Base-by-base conservation (phyloP, 2,797 vertebrate genomes). In the Lerista edwardsae region DNA sequence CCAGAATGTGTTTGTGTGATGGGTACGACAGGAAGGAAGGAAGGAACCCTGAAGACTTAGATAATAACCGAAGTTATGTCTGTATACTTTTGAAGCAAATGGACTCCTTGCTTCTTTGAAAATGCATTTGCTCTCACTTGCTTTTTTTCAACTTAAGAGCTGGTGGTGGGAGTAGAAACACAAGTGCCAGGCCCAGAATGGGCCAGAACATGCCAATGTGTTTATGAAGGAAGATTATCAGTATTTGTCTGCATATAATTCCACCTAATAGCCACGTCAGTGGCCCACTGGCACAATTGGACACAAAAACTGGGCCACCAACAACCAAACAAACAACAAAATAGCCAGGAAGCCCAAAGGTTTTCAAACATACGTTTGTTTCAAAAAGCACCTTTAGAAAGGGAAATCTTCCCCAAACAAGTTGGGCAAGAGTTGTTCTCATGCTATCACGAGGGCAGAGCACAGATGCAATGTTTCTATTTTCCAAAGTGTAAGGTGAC, bases 31-130 rank as follows among this genome's bases (percentile, higher is more conserved):
- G 64, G n/a, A 78, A 64, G 14, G 83, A 75, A 62, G 27, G 29
- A 89, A 57, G 64, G 82, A 86, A 84, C 68, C 0, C 0, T 75
- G 72, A 36, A 74, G 19, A 41, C 83, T 80, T 64, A 88, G 84
- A 86, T 75, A 85, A 80, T 79, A 85, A 79, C 72, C 55, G 29
- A 55, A 55, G 31, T 39, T 57, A 17, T 39, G 19, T 34, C 39
- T 15, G 51, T 71, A 39, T 39, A 2, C 9, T 17, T 29, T 15
- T 82, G 68, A 89, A 3, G 55, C 77, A 84, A 80, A 57, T 64
- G 44, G 31, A n/a, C 71, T 78, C 86, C 59, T 67, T 79, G 12
- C 25, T 4, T 9, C 84, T 83, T 87, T 82, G 47, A 44, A n/a
- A 23, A 25, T 41, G 27, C 17, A 21, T 73, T 41, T 73, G 57